Conservation (phyloP, 2,113 vertebrate species). For the Trogon melanurus region DNA sequence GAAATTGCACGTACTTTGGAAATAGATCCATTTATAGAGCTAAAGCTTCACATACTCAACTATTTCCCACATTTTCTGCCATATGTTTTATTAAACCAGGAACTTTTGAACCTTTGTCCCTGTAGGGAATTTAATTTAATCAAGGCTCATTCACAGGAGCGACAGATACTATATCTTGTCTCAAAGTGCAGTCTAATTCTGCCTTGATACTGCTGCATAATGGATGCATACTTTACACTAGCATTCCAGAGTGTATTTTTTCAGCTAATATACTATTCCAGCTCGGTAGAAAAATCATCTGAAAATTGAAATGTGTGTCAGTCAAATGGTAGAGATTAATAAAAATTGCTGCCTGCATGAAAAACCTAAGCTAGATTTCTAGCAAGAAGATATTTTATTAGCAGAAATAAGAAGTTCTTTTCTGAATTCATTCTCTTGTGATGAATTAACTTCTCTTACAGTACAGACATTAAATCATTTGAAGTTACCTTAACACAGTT, state of each 20-base stretch:
- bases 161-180: constrained; percentile 54
- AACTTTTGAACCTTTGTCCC: constrained; percentile 63
- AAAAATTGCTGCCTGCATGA: constrained; percentile 41
- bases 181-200: constrained; percentile 59
- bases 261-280: constrained; percentile 41
- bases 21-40: background rate
- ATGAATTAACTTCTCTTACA: constrained; percentile 54
- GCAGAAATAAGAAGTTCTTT: constrained; percentile 51
- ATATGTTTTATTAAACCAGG: constrained; percentile 56
- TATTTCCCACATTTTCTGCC: constrained; percentile 42
- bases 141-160: constrained; percentile 50
- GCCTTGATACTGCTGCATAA: constrained; percentile 61
- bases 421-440: constrained; percentile 40
- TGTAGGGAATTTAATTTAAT: constrained; percentile 66
- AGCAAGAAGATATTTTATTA: constrained; percentile 58
- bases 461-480: constrained; percentile 38
- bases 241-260: constrained; percentile 47
- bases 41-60: background rate
- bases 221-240: constrained; percentile 56
- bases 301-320: constrained; percentile 52
- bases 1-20: background rate
- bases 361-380: constrained; percentile 33
- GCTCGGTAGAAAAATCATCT: constrained; percentile 45
- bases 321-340: constrained; percentile 55
- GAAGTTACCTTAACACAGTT: background rate